Evolutionary conservation across 2,113 vertebrate genomes (phyloP), one percentile per base, ranked within the genome.

Genomic region (Neodontobutis hainanensis): DNA sequence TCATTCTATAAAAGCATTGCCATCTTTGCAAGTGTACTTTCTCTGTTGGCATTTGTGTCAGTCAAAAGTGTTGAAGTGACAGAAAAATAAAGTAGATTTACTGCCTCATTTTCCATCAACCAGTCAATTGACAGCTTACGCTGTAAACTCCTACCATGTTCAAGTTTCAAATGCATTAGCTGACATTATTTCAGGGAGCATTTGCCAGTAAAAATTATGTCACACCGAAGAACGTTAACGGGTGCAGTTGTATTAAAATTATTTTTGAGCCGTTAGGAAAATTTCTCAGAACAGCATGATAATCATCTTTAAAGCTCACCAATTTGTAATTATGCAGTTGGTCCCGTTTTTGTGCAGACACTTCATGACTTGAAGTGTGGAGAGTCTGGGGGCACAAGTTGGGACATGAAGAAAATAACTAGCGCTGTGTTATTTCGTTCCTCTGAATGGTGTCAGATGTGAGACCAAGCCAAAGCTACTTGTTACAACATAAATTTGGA

Each of bases 391-490:
- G n/a, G 44, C 43, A 15, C 77, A 68, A 62, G 77, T 66, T 55
- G 27, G 74, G 61, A 65, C 83, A 73, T 59, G 70, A 68, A 8
- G 52, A 57, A 62, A 50, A 53, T 16, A 51, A 48, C 15, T 65
- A 47, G 70, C 48, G 51, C 77, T 57, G 56, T n/a, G n/a, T 8
- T 27, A 19, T 63, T 16, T n/a, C 38, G 50, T 46, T 58, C 48
- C 36, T 58, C 14, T 46, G 70, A 64, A 46, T 75, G 47, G 62
- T 32, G 72, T 61, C 53, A 44, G 71, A 58, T 60, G 68, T 75
- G 50, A 43, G 15, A 66, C 73, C 80, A 81, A 81, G 86, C 40
- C 61, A 62, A 36, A 36, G 47, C 76, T 19, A 34, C 63, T 58
- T 65, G 48, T 65, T 44, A 40, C 52, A 61, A 14, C 70, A 60